phyloP scores from a whole-genome alignment of 2,113 vertebrate genomes.

The Mus musculus region DNA sequence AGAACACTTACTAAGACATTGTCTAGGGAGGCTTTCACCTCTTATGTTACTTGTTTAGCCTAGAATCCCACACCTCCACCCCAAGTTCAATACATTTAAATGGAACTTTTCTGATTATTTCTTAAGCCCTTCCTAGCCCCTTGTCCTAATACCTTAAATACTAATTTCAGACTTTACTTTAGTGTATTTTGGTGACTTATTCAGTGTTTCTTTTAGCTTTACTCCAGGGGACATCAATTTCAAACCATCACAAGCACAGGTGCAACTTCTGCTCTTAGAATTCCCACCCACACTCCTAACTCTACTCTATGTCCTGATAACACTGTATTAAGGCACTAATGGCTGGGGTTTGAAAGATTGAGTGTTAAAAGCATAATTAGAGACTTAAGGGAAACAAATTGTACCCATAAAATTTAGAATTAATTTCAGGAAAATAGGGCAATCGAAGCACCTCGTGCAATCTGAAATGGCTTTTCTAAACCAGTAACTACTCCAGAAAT shows the following conservation, averaged over 20 bases:
- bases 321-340: conserved; percentile 80
- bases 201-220: conserved; percentile 76
- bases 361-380: conserved; percentile 84
- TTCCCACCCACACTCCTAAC: conserved; percentile 76
- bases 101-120: conserved; percentile 63
- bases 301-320: conserved; percentile 75
- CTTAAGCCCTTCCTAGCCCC: conserved; percentile 44
- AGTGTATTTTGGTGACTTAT: conserved; percentile 78
- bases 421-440: conserved; percentile 81
- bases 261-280: conserved; percentile 73
- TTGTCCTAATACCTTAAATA: conserved; percentile 79
- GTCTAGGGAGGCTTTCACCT: neutral
- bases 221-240: conserved; percentile 81
- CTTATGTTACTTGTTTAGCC: no score
- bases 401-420: conserved; percentile 82
- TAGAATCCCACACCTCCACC: conserved; percentile 20
- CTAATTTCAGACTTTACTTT: conserved; percentile 69
- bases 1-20: neutral
- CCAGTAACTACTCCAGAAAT: conserved; percentile 51
- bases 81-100: conserved; percentile 26
- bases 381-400: conserved; percentile 84
- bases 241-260: conserved; percentile 71
- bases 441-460: conserved; percentile 77
- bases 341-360: conserved; percentile 77
- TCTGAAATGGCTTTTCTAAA: conserved; percentile 81